A percentile compares a stretch with the other conserved stretches of the same genome.
phyloP scores from a whole-genome alignment of 2,888 invertebrate species.

The Silvanus unidentatus region DNA sequence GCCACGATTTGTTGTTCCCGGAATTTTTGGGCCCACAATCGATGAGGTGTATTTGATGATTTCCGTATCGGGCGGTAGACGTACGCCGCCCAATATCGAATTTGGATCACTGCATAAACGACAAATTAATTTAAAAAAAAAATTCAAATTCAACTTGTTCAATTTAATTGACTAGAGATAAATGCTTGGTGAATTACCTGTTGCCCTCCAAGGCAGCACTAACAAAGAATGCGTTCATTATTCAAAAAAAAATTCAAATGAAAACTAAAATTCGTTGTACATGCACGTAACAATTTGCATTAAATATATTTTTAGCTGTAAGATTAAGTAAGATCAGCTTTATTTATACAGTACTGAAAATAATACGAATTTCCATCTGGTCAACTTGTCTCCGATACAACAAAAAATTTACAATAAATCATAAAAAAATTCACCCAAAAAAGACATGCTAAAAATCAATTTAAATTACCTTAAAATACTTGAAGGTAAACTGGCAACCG shows the following conservation, averaged over 20 bases:
- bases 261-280: too few relatives aligned
- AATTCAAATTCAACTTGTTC: neutral
- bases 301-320: too few relatives aligned
- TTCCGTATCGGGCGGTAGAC: constrained; percentile 82
- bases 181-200: constrained; percentile 46
- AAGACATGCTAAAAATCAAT: neutral
- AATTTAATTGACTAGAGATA: neutral
- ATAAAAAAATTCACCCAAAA: too few relatives aligned
- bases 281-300: too few relatives aligned
- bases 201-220: constrained; percentile 70
- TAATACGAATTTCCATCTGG: too few relatives aligned
- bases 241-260: too few relatives aligned
- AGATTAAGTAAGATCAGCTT: too few relatives aligned
- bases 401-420: too few relatives aligned
- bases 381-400: too few relatives aligned
- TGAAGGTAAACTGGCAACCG: constrained; percentile 42
- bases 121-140: constrained; percentile 1
- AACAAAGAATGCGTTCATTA: constrained; percentile 29
- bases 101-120: constrained; percentile 64
- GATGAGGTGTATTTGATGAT: constrained; percentile 87
- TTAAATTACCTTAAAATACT: constrained; percentile 47
- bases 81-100: constrained; percentile 75
- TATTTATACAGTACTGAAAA: too few relatives aligned
- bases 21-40: constrained; percentile 78
- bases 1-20: constrained; percentile 77